Evolutionary conservation across 2,113 vertebrate genomes (phyloP), one percentile per base, ranked within the genome.

Genomic region (Capreolus pygargus): DNA sequence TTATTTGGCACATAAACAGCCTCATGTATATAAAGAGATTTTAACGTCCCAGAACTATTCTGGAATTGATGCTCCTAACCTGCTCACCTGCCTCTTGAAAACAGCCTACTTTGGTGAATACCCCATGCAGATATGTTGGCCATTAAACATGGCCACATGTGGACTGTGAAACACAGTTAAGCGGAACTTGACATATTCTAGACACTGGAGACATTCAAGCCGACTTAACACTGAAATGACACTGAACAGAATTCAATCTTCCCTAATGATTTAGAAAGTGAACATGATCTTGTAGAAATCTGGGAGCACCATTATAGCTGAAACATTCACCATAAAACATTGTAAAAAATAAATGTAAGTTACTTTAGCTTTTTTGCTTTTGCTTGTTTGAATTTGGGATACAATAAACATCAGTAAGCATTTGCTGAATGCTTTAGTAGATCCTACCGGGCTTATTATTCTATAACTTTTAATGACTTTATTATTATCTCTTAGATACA

Each of bases 191-290:
- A 64, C 58, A 88, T 17, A 57, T 60, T 21, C 58, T 60, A 82
- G 55, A 86, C 8, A 70, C 52, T 55, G 36, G 5, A 57, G 55
- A 92, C 13, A 81, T 43, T 43, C 52, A 96, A 87, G 90, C 3
- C 84, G 36, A 93, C 55, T 90, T 57, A 94, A 74, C 23, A 89
- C 12, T 81, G 55, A 92, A 84, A 70, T 64, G 78, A 91, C 52
- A 52, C 1, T 27, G 57, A 64, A 52, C 27, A 93, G 39, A 95
- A 97, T 79, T 89, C 47, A 39, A 0, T 76, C 47, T 87, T 93
- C 89, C 64, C 76, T 88, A 67, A 84, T 79, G 79, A 76, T 45
- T 96, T 43, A 96, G 43, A 90, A 95, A 79, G n/a, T 85, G 47
- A 79, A 33, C 5, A 7, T 60, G 30, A 92, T 54, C 28, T 60